Conservation (phyloP, 2,113 vertebrate species). For the Mormoops blainvillei region DNA sequence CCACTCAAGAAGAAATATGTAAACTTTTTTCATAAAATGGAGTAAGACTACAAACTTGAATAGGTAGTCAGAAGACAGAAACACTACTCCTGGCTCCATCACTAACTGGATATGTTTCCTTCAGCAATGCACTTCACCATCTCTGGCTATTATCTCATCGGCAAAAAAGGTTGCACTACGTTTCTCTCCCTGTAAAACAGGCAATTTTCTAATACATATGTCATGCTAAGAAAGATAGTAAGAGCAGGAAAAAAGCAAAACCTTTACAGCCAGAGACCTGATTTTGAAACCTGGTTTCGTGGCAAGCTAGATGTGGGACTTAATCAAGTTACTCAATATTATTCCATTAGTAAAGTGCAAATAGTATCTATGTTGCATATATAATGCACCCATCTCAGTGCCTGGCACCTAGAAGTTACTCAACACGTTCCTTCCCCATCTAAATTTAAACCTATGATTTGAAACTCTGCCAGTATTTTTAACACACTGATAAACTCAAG, state of each 20-base stretch:
- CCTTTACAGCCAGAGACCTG: not conserved
- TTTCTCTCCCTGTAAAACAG: not conserved
- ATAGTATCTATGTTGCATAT: not conserved
- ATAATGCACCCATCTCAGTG: not conserved
- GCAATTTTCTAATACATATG: not conserved
- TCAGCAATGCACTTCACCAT: not conserved
- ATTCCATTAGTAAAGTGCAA: not conserved
- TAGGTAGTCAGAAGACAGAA: not conserved
- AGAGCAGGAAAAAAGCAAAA: not conserved
- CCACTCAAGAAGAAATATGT: not conserved
- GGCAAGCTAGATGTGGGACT: not conserved
- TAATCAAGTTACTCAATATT: not conserved
- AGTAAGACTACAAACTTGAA: not conserved
- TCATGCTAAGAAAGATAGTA: not conserved
- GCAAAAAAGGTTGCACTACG: not conserved
- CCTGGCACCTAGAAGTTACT: not conserved
- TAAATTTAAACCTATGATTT: not conserved
- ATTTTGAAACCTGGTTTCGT: not conserved
- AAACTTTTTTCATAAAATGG: not conserved
- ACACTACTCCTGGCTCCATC: not conserved
- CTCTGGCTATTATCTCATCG: conserved; percentile 1
- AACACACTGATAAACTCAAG: not conserved
- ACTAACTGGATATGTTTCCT: not conserved
- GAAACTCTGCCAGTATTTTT: not conserved
- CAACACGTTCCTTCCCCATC: not conserved